These are phyloP conservation scores for Rotaria socialis DNA, from an alignment of 2,888 invertebrate genomes.

Conservation along the genomic window DNA sequence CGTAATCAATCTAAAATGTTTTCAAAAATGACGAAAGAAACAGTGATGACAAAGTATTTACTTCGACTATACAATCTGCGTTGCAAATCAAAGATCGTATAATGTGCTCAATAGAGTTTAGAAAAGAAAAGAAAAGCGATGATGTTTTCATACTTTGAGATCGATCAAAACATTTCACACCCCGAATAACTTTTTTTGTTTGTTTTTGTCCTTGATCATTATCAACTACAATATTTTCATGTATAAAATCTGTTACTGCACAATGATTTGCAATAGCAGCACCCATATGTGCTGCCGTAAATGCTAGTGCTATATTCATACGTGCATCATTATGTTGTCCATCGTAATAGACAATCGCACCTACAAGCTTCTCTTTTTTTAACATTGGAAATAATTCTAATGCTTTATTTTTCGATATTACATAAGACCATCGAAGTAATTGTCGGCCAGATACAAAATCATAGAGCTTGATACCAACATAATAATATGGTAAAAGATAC, in stretches of 20 bases:
- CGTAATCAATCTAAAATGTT: no score
- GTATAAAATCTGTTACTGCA: slow-evolving; percentile 72
- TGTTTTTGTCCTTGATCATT: slow-evolving; percentile 47
- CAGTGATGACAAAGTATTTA: no score
- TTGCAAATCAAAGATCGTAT: no score
- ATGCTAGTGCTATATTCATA: slow-evolving; percentile 89
- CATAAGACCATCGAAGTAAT: slow-evolving; percentile 88
- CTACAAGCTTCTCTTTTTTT: slow-evolving; percentile 84
- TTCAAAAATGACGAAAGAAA: no score
- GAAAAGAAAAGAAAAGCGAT: no score
- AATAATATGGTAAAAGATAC: slow-evolving; percentile 99
- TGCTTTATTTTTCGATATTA: slow-evolving; percentile 83
- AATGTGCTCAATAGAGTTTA: no score
- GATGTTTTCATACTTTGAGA: slow-evolving; percentile 47
- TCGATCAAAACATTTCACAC: slow-evolving; percentile 55
- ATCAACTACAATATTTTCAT: slow-evolving; percentile 57
- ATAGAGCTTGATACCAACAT: slow-evolving; percentile 97
- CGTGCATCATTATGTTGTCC: slow-evolving; percentile 98
- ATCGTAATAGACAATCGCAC: slow-evolving; percentile 98
- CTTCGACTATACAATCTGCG: no score
- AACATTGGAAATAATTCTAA: slow-evolving; percentile 96
- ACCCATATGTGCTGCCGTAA: slow-evolving; percentile 89
- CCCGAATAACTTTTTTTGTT: slow-evolving; percentile 54
- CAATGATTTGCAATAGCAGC: slow-evolving; percentile 91
- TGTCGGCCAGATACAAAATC: slow-evolving; percentile 93